Conservation (phyloP, 2,113 vertebrate genomes). For the Hippocampus mohnikei region DNA sequence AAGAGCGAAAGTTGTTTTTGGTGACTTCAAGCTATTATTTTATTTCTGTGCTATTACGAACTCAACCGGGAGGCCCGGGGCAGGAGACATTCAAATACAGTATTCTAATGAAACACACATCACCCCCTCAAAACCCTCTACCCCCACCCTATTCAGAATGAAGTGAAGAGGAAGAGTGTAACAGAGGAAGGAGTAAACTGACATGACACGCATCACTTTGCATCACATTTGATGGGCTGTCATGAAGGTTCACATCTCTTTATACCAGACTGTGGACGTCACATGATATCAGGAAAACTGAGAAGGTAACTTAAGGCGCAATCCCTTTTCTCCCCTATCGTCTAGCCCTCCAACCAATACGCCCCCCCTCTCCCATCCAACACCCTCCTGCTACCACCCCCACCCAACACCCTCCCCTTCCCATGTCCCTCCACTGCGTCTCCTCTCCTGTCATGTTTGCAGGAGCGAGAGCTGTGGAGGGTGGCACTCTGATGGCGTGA, state of each 20-base stretch:
- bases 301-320: conserved; percentile 62
- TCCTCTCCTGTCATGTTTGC: conserved; percentile 58
- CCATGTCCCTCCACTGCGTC: conserved; percentile 3
- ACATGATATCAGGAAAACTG: conserved; percentile 62
- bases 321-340: conserved; percentile 22
- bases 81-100: background rate
- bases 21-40: background rate
- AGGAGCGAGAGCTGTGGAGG: conserved; percentile 67
- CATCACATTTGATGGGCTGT: conserved; percentile 56
- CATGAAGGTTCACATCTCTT: conserved; percentile 52
- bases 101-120: conserved; percentile 4
- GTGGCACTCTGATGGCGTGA: conserved; percentile 77
- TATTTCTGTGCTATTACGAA: background rate
- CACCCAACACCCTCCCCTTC: background rate
- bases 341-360: background rate
- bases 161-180: conserved; percentile 8
- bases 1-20: background rate
- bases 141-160: conserved; percentile 5
- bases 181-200: conserved; percentile 25
- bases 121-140: background rate
- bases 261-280: conserved; percentile 64
- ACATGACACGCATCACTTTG: conserved; percentile 51
- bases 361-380: background rate
- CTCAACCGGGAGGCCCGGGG: background rate
- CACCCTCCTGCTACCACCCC: conserved; percentile 8